Evolutionary conservation across 2,888 invertebrate genomes (phyloP), one percentile per base, ranked within the genome.

Genomic region (Drosophila macrothrix): DNA sequence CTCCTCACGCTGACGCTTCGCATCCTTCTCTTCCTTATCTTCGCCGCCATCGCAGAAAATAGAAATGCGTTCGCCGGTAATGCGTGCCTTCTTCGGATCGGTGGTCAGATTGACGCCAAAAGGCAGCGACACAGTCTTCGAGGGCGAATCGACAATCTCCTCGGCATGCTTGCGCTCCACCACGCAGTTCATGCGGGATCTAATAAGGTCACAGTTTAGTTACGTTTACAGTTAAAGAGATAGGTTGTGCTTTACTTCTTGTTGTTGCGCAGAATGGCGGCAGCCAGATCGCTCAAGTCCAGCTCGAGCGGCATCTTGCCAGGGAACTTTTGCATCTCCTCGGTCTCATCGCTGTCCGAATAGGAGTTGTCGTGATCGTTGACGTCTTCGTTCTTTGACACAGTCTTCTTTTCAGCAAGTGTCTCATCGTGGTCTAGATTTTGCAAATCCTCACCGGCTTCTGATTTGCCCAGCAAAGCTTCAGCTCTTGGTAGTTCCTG

Each of bases 141-240:
- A 94, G 88, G 96, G 95, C 78, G 96, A 96, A 80, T 97, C 97
- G 88, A 97, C 95, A 35, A 97, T 95, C 92, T 98, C 97, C 90
- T 97, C 97, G 61, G 96, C 95, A 78, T 95, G 96, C 83, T 97
- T 96, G 92, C 97, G 96, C 93, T 98, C 98, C 50, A 98, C 97
- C 29, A 98, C 95, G 93, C 98, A 98, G 94, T 98, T 98, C 96
- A 98, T 97, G 93, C 96, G 96, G 70, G 97, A 97, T 91, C 95
- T 95, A 9, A 19, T 1, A 29, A 25, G n/a, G 3, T 2, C 41
- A 10, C 14, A 33, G 7, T 28, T 46, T 46, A 41, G 25, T 41
- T 49, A 43, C 10, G 2, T 22, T 31, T 43, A 2, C 2, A 16
- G 7, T 39, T 43, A 31, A 25, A 29, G 6, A 7, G 10, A 43